Base-by-base conservation (phyloP, 2,888 invertebrate genomes). In the Euproctis similis region DNA sequence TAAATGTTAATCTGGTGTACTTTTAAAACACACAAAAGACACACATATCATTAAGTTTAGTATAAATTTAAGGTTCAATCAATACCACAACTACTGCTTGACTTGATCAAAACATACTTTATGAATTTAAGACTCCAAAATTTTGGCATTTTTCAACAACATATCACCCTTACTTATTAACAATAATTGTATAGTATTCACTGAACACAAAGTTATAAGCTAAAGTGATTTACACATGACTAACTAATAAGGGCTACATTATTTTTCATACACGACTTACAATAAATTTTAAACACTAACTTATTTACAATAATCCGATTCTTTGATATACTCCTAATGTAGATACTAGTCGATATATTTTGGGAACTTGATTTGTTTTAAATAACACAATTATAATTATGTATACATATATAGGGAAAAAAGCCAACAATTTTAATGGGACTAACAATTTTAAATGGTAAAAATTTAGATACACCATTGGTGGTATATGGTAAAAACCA, bases 111-210 rank as follows among this genome's bases (percentile, higher is more conserved):
- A n/a, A n/a, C n/a, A n/a, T n/a, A n/a, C n/a, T n/a, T n/a, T 7
- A 27, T 12, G 9, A 16, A 8, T 16, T 6, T 8, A 18, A 32
- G 24, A 21, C 25, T 17, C 28, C 26, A 34, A 13, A 22, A 44
- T 37, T 52, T 49, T 49, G 53, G 48, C 48, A 49, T 52, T 31
- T 26, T 26, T n/a, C 8, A 25, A 43, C 30, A 35, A 34, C 28
- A 28, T 24, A 28, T 13, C 14, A 14, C 22, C 26, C 12, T 4
- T 22, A 10, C n/a, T 22, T 23, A 26, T 8, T 14, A 35, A n/a
- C n/a, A n/a, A n/a, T n/a, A n/a, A 32, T 26, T 17, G 26, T 30
- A n/a, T 11, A 27, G 26, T 12, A 28, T 8, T 28, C 22, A 12
- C 21, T 31, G 32, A 42, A 36, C 28, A 35, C 27, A 24, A 20